Percentiles rank a stretch among this genome's conserved stretches.
These are phyloP conservation scores for Tinea semifulvella DNA, from an alignment of 2,888 invertebrate genomes.

Conservation along the genomic window DNA sequence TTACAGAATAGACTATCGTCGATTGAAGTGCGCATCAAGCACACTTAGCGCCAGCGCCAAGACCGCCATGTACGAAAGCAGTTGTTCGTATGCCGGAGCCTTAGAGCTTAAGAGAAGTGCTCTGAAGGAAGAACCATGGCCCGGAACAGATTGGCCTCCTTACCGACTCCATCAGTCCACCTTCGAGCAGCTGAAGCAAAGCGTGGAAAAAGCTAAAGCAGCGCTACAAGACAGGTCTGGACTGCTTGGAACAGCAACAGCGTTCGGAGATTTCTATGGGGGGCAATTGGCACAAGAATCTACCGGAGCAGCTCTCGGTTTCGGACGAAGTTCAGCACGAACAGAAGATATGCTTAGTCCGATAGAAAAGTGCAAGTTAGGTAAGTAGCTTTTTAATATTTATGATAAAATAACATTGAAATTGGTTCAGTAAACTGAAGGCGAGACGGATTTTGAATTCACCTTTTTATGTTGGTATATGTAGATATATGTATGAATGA, in stretches of 20 bases:
- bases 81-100: slow-evolving; percentile 90
- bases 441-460: too few relatives aligned
- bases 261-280: slow-evolving; percentile 74
- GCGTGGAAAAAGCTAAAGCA: slow-evolving; percentile 90
- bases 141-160: slow-evolving; percentile 75
- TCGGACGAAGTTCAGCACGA: slow-evolving; percentile 38
- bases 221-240: slow-evolving; percentile 79
- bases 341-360: slow-evolving; percentile 52
- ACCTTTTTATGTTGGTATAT: too few relatives aligned
- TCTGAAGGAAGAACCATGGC: slow-evolving; percentile 64
- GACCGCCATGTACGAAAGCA: slow-evolving; percentile 89
- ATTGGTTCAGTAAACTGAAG: too few relatives aligned
- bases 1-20: slow-evolving; percentile 48
- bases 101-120: slow-evolving; percentile 79
- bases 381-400: slow-evolving; percentile 33
- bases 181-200: slow-evolving; percentile 89
- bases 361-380: slow-evolving; percentile 54
- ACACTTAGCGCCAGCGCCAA: slow-evolving; percentile 48
- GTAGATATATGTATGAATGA: too few relatives aligned
- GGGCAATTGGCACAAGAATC: slow-evolving; percentile 58
- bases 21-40: slow-evolving; percentile 48
- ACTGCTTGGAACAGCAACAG: slow-evolving; percentile 75
- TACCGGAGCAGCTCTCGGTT: slow-evolving; percentile 40
- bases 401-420: too few relatives aligned
- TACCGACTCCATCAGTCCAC: slow-evolving; percentile 88